Evolutionary conservation across 2,113 vertebrate genomes (phyloP).

Genomic region (Pristiophorus japonicus): DNA sequence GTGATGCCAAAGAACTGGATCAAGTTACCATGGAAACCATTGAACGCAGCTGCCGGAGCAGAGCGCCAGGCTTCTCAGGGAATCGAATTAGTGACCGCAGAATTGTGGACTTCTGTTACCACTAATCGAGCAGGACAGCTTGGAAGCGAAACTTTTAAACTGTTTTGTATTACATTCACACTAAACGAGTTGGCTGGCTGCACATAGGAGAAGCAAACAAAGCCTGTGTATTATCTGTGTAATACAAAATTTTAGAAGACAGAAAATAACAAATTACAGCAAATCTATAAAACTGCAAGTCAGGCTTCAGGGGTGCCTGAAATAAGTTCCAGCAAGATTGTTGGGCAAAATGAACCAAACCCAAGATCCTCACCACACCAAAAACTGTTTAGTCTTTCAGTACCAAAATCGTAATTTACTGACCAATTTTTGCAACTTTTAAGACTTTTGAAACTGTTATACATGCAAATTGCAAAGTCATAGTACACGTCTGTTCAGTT

Average conservation of each 20-base stretch:
- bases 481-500: neutral
- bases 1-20: constrained; percentile 25
- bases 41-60: neutral
- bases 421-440: neutral
- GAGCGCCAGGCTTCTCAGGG: neutral
- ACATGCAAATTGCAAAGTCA: neutral
- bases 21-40: constrained; percentile 11
- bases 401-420: neutral
- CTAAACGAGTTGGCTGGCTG: neutral
- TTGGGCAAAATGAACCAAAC: neutral
- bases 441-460: neutral
- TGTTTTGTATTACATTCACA: neutral
- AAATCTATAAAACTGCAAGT: neutral
- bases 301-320: neutral
- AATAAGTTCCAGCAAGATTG: neutral
- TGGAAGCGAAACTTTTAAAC: neutral
- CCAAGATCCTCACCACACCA: neutral
- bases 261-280: neutral
- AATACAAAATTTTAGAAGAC: neutral
- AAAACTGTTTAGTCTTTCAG: neutral
- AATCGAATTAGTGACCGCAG: constrained; percentile 8
- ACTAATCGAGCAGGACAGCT: neutral
- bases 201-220: neutral
- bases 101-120: constrained; percentile 18
- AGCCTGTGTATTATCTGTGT: neutral